These are phyloP conservation scores for Eira barbara DNA, from an alignment of 2,113 vertebrate species.

Conservation along the genomic window DNA sequence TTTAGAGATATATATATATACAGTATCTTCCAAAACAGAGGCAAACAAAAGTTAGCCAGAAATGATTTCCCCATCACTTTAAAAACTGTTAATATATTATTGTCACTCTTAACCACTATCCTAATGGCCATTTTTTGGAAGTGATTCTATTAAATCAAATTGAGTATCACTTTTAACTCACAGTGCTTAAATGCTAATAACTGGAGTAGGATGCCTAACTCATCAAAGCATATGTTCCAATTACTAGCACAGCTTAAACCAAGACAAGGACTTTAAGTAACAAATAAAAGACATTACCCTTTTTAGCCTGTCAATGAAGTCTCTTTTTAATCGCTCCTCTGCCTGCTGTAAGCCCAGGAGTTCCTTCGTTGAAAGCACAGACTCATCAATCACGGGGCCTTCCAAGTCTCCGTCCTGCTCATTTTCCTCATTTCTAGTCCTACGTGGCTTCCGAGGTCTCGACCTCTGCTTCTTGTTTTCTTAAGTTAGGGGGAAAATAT, in stretches of 20 bases:
- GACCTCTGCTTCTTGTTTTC: constrained; percentile 84
- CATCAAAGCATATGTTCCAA: neutral
- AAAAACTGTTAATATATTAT: neutral
- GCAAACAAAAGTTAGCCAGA: constrained; percentile 29
- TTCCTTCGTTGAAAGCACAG: constrained; percentile 85
- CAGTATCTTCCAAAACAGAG: neutral
- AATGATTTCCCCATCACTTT: constrained; percentile 8
- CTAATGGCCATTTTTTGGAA: neutral
- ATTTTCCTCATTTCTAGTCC: constrained; percentile 81
- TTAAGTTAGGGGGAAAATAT: constrained; percentile 56
- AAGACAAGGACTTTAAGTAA: neutral
- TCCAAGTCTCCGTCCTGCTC: constrained; percentile 82
- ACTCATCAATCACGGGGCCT: constrained; percentile 85
- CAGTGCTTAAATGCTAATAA: neutral
- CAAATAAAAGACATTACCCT: constrained; percentile 82
- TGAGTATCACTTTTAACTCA: neutral
- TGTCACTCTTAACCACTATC: neutral
- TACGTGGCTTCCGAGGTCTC: constrained; percentile 82
- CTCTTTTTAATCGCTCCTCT: constrained; percentile 86
- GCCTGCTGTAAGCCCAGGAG: constrained; percentile 84
- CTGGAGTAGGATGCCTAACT: neutral
- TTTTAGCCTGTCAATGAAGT: constrained; percentile 87
- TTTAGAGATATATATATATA: neutral
- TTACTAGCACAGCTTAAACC: neutral
- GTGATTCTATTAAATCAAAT: neutral